Base-by-base conservation (phyloP, 2,888 invertebrate genomes). In the Hemistola chrysoprasaria region DNA sequence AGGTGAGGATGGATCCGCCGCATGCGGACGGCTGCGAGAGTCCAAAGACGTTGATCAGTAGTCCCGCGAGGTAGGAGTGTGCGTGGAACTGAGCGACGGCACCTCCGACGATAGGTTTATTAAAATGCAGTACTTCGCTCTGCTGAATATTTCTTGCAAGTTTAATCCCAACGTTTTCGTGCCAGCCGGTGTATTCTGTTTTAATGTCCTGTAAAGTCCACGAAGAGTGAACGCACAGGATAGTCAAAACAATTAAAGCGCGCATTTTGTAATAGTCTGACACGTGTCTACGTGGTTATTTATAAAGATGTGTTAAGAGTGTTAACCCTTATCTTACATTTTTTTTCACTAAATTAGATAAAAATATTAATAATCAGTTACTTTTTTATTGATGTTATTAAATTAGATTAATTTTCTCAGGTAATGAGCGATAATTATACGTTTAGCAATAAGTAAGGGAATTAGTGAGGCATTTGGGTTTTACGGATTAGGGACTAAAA, bases 51-150 rank as follows among this genome's bases (percentile, higher is more conserved):
- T 80, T 75, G 11, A 84, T 75, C 9, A 82, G 57, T 1, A 84
- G 41, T 3, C 83, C 83, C 1, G 72, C 83, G 11, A 83, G 61
- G 42, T 82, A 80, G 0, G 82, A 81, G 39, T 82, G 80, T 11
- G 67, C 63, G 30, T 72, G 51, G 22, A 70, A 28, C 0, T 75
- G 67, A 1, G 83, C 80, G 7, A 81, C 40, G 1, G 56, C 43
- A 25, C 83, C 83, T 30, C 83, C 83, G 2, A 83, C 81, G 20
- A 83, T 82, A 1, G 67, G 75, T 1, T 8, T 36, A 2, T 38
- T 34, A 6, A 43, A 21, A 4, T 38, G 44, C 4, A 34, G 22
- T n/a, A 56, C 50, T 59, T 81, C 82, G 2, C 50, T 46, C 22
- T 47, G 40, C 38, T 60, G 69, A 9, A 81, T 81, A 31, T 57